Evolutionary conservation across 2,797 vertebrate species (phyloP), one percentile per base, ranked within the genome.

Genomic region (Propithecus perrieri): DNA sequence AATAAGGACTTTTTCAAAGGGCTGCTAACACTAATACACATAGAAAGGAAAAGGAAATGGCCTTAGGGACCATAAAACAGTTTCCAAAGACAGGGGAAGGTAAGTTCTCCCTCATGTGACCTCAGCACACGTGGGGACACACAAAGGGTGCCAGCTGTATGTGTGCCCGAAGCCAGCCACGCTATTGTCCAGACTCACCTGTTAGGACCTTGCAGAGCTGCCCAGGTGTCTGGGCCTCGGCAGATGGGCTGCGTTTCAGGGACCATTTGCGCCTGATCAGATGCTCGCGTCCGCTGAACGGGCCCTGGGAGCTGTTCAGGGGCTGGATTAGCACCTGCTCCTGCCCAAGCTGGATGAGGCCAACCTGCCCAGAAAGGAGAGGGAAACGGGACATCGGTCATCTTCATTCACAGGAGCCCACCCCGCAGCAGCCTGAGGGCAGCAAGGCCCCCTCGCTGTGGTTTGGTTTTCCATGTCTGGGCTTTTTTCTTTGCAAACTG

Each of bases 251-350:
- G 7, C 97, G n/a, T 4, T 71, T 63, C 5, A 96, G 41, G 85
- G 99, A 98, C 95, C 99, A 98, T 65, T 97, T 98, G 26, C 97
- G 98, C 85, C 99, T 98, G 97, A 99, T 90, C 79, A 98, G 97
- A 97, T 99, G 99, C 55, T 99, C 98, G 33, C 96, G 98, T 65
- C 99, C 99, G 0, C 98, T 99, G 96, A 99, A 99, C 0, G 99
- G 98, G 43, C 97, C 97, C 53, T 98, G 97, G 0, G 98, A 98
- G n/a, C 94, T 92, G 65, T 98, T 99, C 97, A 99, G 97, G 0
- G 99, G 99, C 91, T 99, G 98, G 89, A 99, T 99, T 59, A 99
- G 98, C 96, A 99, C 97, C 81, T 98, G 99, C 89, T 99, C 99
- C 83, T 99, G 98, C 90, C 99, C 99, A 0, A 99, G 98, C 80